Base-by-base conservation (phyloP, 1,140 invertebrate genomes). In the Brachionus calyciflorus region DNA sequence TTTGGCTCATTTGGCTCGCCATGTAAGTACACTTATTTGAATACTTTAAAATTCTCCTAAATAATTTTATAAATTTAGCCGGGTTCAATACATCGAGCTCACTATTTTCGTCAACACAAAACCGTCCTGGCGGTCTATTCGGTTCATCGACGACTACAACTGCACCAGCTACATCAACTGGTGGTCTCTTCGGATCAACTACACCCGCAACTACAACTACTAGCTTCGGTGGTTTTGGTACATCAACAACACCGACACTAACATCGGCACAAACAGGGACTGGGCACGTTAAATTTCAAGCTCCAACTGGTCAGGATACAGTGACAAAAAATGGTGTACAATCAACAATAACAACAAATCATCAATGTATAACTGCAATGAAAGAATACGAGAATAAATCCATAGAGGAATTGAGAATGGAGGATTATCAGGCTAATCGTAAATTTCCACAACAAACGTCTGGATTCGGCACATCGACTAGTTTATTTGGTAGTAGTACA, bases 261-360 rank as follows among this genome's bases (percentile, higher is more conserved):
- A 9, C 4, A 37, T 9, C 3, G 57, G 17, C 79, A 78, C 60
- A 81, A 82, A 41, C 83, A 87, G 3, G 92, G 92, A 91, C 30
- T 96, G 96, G 82, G n/a, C n/a, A n/a, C n/a, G n/a, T n/a, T n/a
- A n/a, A n/a, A n/a, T n/a, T n/a, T n/a, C n/a, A n/a, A n/a, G n/a
- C n/a, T n/a, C n/a, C n/a, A n/a, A n/a, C n/a, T 98, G 93, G 93
- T 17, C 92, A 90, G 0, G 94, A 97, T 82, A 92, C 93, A 0
- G 91, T 97, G 87, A 78, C 83, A 1, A 96, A 96, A 84, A 90
- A 90, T 84, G 92, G 92, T 5, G 4, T 9, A 5, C 33, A 37
- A 37, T 5, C 3, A 37, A 37, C 9, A 37, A 51, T 19, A 51
- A 5, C 12, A 51, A 51, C 3, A 14, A 14, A 17, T 14, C 55